Percentiles rank a stretch among this genome's conserved stretches.
phyloP scores from a whole-genome alignment of 1,140 invertebrate species.

The Ptiloglossa arizonensis region DNA sequence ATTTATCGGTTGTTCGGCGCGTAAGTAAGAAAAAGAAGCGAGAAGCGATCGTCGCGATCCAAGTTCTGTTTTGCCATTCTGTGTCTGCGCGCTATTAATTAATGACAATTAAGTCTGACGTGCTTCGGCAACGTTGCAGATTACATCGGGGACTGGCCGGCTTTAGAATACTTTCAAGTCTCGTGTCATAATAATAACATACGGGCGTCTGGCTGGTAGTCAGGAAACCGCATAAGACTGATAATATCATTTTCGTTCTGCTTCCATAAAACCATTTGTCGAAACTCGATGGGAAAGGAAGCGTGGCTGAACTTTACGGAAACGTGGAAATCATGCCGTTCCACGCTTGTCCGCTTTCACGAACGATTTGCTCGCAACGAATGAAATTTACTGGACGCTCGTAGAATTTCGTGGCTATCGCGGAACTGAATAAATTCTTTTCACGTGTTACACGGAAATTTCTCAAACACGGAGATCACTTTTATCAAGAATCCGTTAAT shows the following conservation, averaged over 20 bases:
- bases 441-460: too few relatives aligned
- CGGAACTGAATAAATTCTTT: too few relatives aligned
- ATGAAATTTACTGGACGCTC: background rate
- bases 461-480: too few relatives aligned
- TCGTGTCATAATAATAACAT: slow-evolving; percentile 7
- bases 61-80: background rate
- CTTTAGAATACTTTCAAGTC: background rate
- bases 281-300: background rate
- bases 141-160: too few relatives aligned
- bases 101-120: background rate
- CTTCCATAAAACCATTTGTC: slow-evolving; percentile 10
- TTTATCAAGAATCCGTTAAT: too few relatives aligned
- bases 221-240: slow-evolving; percentile 20
- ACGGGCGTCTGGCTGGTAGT: background rate
- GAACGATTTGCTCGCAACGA: background rate
- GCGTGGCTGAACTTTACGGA: background rate
- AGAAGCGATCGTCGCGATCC: background rate
- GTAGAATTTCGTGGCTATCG: too few relatives aligned
- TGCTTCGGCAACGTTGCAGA: background rate
- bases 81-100: background rate
- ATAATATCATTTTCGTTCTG: slow-evolving; percentile 15
- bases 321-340: slow-evolving; percentile 6
- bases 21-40: background rate
- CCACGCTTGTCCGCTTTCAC: slow-evolving; percentile 12
- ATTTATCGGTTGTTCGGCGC: background rate